A percentile compares a stretch with the other conserved stretches of the same genome.
Evolutionary conservation across 1,140 invertebrate species (phyloP).

Genomic region (honey bee (Apis mellifera)): Amel_HAv3.1 CM009933.2:9863001-9863500

Average conservation of each 20-base stretch:
- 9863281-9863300: conserved; percentile 59
- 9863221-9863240: conserved; percentile 76
- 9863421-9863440: conserved; percentile 11
- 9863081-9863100: conserved; percentile 73
- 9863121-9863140: conserved; percentile 66
- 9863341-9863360: conserved; percentile 34
- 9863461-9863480: background rate
- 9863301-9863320: conserved; percentile 9
- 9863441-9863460: background rate
- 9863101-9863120: conserved; percentile 72
- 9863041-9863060: conserved; percentile 64
- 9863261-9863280: conserved; percentile 62
- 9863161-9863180: conserved; percentile 67
- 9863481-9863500: background rate
- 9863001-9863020: conserved; percentile 72
- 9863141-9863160: conserved; percentile 75
- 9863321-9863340: conserved; percentile 18
- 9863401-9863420: conserved; percentile 60
- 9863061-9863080: conserved; percentile 68
- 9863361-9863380: conserved; percentile 44
- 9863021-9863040: conserved; percentile 66
- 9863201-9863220: conserved; percentile 66
- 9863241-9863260: conserved; percentile 68
- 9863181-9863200: conserved; percentile 67
- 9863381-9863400: conserved; percentile 52